Percentiles rank a stretch among this genome's conserved stretches.
phyloP scores from a whole-genome alignment of 2,113 vertebrate species.

The Raphicerus campestris region DNA sequence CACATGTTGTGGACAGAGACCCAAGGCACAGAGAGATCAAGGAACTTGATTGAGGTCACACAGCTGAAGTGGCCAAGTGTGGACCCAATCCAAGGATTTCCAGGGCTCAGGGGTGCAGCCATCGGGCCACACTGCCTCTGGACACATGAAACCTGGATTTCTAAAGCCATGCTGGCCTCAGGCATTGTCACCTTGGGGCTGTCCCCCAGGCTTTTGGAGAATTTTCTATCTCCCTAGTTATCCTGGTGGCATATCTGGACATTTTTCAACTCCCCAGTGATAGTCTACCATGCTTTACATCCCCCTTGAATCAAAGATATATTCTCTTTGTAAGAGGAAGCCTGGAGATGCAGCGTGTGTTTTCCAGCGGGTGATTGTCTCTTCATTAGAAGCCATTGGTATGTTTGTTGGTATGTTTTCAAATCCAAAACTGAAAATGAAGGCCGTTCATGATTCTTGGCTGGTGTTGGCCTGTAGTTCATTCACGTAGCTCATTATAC shows the following conservation, averaged over 20 bases:
- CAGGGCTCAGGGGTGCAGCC: background rate
- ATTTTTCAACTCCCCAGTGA: background rate
- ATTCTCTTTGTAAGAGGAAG: background rate
- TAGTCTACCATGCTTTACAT: background rate
- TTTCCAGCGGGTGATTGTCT: background rate
- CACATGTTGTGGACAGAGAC: background rate
- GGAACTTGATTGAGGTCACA: background rate
- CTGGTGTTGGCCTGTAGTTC: background rate
- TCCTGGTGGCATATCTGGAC: background rate
- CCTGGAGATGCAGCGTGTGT: rapidly evolving
- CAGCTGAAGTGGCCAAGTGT: background rate
- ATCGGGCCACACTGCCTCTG: background rate
- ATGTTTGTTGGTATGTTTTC: background rate
- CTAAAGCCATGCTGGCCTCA: background rate
- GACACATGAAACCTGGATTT: background rate
- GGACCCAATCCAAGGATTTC: background rate
- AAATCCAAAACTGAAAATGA: background rate
- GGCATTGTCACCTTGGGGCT: background rate
- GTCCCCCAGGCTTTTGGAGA: background rate
- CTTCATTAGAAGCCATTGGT: background rate
- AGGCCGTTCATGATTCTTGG: background rate
- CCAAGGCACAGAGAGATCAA: background rate
- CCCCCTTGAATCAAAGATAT: background rate
- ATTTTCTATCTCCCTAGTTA: background rate
- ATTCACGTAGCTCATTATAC: background rate